These are phyloP conservation scores for Sternarchorhynchus goeldii DNA, from an alignment of 2,797 vertebrate species.

Conservation along the genomic window DNA sequence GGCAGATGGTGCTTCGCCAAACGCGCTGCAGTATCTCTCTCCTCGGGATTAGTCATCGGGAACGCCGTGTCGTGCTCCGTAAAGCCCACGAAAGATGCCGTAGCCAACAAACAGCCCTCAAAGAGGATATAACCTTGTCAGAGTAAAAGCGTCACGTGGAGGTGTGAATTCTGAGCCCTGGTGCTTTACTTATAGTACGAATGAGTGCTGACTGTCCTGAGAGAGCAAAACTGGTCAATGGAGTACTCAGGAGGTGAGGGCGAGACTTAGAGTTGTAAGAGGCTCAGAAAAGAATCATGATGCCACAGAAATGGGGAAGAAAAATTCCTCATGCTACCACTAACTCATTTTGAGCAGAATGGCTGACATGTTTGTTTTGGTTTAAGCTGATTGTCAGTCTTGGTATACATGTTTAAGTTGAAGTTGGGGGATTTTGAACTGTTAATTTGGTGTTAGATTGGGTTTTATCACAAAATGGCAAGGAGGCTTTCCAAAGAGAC, in stretches of 20 bases:
- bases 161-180: neutral
- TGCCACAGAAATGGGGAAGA: conserved; percentile 17
- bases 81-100: conserved; percentile 54
- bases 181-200: neutral
- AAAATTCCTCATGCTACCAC: neutral
- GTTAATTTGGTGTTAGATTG: conserved; percentile 16
- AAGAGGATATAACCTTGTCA: conserved; percentile 52
- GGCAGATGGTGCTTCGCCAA: conserved; percentile 61
- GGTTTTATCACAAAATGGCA: neutral
- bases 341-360: neutral
- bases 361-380: neutral
- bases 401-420: neutral
- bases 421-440: too few species aligned
- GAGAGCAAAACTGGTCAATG: neutral
- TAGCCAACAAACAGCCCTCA: conserved; percentile 20
- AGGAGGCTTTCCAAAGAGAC: neutral
- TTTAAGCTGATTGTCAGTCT: neutral
- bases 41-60: conserved; percentile 65
- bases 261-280: neutral
- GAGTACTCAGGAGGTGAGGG: neutral
- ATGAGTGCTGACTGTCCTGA: neutral
- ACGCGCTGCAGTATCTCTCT: conserved; percentile 56
- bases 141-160: conserved; percentile 12
- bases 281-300: neutral
- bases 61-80: conserved; percentile 64